Evolutionary conservation across 2,113 vertebrate genomes (phyloP).

Genomic region (Progne subis): DNA sequence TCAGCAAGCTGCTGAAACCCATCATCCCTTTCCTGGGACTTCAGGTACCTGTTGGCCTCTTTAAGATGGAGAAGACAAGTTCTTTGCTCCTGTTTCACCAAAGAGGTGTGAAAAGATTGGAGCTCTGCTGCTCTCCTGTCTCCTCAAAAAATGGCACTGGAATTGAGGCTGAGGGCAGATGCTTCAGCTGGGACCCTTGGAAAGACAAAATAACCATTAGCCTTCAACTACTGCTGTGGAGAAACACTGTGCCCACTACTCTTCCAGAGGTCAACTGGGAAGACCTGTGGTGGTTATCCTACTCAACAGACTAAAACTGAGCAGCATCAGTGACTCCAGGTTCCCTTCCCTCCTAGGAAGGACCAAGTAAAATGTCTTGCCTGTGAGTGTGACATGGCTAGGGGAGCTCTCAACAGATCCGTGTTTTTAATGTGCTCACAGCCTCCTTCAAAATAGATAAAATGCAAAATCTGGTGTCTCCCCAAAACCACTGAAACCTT

Average conservation of each 20-base stretch:
- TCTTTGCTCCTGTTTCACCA: neutral
- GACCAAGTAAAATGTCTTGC: neutral
- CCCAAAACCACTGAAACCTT: neutral
- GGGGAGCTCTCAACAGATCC: neutral
- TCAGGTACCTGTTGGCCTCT: neutral
- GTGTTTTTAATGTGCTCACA: neutral
- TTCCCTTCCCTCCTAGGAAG: neutral
- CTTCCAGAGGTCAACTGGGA: neutral
- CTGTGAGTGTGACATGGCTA: neutral
- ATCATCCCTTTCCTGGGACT: neutral
- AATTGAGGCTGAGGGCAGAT: neutral
- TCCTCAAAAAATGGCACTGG: neutral
- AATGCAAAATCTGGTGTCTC: neutral
- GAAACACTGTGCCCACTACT: neutral
- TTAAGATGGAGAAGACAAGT: neutral
- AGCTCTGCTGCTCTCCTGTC: neutral
- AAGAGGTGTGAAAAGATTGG: neutral
- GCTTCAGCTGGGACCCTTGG: neutral
- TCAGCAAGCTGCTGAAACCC: neutral
- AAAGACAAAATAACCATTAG: neutral
- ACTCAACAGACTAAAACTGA: neutral
- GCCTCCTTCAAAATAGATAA: neutral
- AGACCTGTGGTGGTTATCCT: neutral
- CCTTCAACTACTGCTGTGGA: neutral
- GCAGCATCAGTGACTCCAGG: neutral